Evolutionary conservation across 2,888 invertebrate species (phyloP).

Genomic region (Seira musarum): DNA sequence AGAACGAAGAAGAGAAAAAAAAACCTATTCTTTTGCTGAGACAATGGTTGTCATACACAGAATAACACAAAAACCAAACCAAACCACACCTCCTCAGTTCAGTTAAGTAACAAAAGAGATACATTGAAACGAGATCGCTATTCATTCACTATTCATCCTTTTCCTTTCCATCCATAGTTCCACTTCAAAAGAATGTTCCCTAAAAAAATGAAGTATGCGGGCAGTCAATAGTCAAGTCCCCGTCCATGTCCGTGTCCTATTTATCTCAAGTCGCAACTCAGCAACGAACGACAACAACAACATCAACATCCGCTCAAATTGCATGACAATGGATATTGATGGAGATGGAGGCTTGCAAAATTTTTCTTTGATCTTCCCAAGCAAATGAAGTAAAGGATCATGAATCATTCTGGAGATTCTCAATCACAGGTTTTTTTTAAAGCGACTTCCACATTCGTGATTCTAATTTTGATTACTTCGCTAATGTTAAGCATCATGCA

Average conservation of each 20-base stretch:
- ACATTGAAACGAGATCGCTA: neutral
- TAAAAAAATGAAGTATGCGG: neutral
- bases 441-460: too few species aligned
- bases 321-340: neutral
- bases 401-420: too few species aligned
- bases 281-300: too few species aligned
- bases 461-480: constrained; percentile 5
- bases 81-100: neutral
- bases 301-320: constrained; percentile 10
- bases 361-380: constrained; percentile 8
- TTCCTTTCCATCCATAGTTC: neutral
- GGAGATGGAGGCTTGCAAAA: neutral
- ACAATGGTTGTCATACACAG: constrained; percentile 56
- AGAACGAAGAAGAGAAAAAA: too few species aligned
- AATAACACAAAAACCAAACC: constrained; percentile 25
- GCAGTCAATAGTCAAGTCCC: neutral
- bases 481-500: too few species aligned
- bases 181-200: neutral
- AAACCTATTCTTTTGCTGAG: constrained; percentile 48
- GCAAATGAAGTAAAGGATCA: neutral
- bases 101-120: neutral
- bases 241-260: neutral
- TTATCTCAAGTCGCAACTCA: too few species aligned
- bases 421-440: too few species aligned
- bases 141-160: neutral